phyloP scores from a whole-genome alignment of 2,888 invertebrate genomes.

The Eupelmus urozonus region DNA sequence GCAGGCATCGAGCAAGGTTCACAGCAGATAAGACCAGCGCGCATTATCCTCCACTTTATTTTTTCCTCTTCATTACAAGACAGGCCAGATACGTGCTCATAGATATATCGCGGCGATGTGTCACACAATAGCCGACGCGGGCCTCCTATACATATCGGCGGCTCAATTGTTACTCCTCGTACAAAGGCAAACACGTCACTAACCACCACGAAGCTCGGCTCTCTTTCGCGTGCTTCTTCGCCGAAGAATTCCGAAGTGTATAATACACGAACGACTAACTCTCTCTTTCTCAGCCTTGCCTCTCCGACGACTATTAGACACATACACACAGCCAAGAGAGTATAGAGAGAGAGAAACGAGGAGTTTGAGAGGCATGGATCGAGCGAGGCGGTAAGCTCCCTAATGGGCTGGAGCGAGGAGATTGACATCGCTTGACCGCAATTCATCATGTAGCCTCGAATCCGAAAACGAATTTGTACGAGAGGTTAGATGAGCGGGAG shows the following conservation, averaged over 20 bases:
- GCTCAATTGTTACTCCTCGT: constrained; percentile 39
- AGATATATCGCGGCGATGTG: background rate
- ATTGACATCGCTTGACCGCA: constrained; percentile 43
- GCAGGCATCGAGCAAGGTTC: no score
- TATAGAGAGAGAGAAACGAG: background rate
- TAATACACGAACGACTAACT: background rate
- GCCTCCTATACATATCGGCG: background rate
- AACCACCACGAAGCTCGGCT: background rate
- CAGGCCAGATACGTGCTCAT: background rate
- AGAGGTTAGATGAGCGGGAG: background rate
- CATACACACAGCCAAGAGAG: background rate
- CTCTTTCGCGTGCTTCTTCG: constrained; percentile 16
- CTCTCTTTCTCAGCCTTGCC: background rate
- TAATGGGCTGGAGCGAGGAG: constrained; percentile 34
- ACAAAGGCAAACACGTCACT: constrained; percentile 30
- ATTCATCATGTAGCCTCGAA: constrained; percentile 47
- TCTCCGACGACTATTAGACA: background rate
- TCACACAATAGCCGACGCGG: background rate
- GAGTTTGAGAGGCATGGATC: background rate
- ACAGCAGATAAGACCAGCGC: background rate
- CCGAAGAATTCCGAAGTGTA: constrained; percentile 26
- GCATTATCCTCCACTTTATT: no score
- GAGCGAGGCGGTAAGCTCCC: background rate
- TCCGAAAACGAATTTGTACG: constrained; percentile 44
- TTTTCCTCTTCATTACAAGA: background rate